These are phyloP conservation scores for Theretra japonica DNA, from an alignment of 2,888 invertebrate genomes.

Conservation along the genomic window DNA sequence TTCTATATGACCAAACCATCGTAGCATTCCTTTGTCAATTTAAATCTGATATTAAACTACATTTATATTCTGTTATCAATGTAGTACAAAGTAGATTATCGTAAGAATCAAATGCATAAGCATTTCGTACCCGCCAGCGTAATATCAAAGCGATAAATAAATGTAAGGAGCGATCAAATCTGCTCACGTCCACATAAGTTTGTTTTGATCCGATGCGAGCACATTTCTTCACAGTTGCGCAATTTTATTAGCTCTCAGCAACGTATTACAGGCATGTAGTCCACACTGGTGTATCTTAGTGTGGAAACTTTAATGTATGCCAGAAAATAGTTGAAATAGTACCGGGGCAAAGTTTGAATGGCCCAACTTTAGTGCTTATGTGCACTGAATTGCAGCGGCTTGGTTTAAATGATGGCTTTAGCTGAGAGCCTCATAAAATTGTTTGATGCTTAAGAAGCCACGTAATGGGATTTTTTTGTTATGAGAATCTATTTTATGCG, in stretches of 20 bases:
- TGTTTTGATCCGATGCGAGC: neutral
- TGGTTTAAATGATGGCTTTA: conserved; percentile 1
- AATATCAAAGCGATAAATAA: conserved; percentile 16
- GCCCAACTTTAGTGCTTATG: conserved; percentile 18
- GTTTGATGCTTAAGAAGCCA: neutral
- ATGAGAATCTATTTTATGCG: no score
- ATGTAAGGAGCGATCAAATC: neutral
- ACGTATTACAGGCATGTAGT: conserved; percentile 29
- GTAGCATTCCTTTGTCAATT: no score
- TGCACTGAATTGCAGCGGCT: conserved; percentile 20
- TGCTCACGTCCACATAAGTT: conserved; percentile 2
- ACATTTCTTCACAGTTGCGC: neutral
- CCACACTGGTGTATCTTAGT: neutral
- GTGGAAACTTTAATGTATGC: conserved; percentile 34
- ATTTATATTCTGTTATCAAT: no score
- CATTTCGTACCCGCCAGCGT: neutral
- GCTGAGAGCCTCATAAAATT: conserved; percentile 3
- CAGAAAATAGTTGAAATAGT: conserved; percentile 43
- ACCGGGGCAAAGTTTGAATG: conserved; percentile 27
- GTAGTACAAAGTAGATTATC: no score
- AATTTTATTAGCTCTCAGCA: neutral
- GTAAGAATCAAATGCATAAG: neutral
- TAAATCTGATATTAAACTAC: no score
- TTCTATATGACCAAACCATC: no score
- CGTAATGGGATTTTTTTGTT: no score